These are phyloP conservation scores for Pomacea maculata DNA, from an alignment of 1,140 invertebrate species.

Conservation along the genomic window DNA sequence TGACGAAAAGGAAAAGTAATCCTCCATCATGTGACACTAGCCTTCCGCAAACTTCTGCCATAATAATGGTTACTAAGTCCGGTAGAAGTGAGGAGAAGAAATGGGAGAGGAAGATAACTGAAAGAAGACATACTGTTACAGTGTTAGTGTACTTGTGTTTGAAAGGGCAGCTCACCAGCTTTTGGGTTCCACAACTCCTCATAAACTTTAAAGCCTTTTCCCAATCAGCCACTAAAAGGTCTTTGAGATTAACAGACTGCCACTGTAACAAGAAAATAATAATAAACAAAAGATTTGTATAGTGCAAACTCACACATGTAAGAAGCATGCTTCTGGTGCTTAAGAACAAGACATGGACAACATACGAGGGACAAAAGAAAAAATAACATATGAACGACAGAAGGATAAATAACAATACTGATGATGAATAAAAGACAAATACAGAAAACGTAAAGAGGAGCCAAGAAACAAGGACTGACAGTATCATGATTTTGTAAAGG, in stretches of 20 bases:
- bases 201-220: slow-evolving; percentile 39
- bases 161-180: slow-evolving; percentile 36
- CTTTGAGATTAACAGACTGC: slow-evolving; percentile 37
- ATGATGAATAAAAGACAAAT: no score
- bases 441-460: no score
- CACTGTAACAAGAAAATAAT: slow-evolving; percentile 36
- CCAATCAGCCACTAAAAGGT: slow-evolving; percentile 44
- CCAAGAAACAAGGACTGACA: no score
- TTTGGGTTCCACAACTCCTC: slow-evolving; percentile 26
- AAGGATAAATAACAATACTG: no score
- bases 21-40: background rate
- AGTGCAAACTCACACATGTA: no score
- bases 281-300: no score
- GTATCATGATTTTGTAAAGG: no score
- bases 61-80: background rate
- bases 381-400: no score
- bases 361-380: no score
- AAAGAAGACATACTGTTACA: no score
- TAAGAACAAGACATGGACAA: no score
- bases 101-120: background rate
- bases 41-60: background rate
- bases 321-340: no score
- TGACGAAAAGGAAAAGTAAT: background rate
- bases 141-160: background rate
- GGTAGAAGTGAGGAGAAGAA: background rate